phyloP scores from a whole-genome alignment of 2,797 vertebrate genomes.

The Molothrus ater region DNA sequence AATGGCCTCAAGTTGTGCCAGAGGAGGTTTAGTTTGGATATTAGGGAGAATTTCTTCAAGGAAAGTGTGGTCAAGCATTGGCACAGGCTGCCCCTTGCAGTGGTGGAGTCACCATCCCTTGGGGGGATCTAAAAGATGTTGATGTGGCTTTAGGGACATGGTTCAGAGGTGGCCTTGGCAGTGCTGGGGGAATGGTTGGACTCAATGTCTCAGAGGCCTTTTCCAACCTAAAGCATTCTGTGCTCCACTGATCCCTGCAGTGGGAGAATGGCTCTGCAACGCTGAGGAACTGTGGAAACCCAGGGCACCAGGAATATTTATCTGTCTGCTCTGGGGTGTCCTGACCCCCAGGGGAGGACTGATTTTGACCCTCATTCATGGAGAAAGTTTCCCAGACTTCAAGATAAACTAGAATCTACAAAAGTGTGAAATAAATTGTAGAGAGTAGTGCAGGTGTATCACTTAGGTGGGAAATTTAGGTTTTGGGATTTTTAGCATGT shows the following conservation, averaged over 20 bases:
- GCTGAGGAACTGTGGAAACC: background rate
- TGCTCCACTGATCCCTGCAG: background rate
- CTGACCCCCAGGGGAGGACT: no score
- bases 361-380: no score
- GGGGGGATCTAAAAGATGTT: background rate
- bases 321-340: no score
- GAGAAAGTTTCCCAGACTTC: no score
- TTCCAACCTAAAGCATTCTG: background rate
- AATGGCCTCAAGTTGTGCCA: background rate
- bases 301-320: no score
- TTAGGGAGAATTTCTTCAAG: background rate
- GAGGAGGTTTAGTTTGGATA: background rate
- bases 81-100: background rate
- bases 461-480: no score
- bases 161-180: background rate
- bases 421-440: no score
- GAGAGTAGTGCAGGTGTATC: no score
- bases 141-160: background rate
- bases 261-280: rapidly evolving
- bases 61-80: background rate
- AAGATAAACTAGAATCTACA: no score
- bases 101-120: background rate
- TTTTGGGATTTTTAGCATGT: no score
- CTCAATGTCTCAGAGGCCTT: background rate
- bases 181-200: background rate